phyloP scores from a whole-genome alignment of 1,140 invertebrate genomes.

The Pygmarrhopalites habei region DNA sequence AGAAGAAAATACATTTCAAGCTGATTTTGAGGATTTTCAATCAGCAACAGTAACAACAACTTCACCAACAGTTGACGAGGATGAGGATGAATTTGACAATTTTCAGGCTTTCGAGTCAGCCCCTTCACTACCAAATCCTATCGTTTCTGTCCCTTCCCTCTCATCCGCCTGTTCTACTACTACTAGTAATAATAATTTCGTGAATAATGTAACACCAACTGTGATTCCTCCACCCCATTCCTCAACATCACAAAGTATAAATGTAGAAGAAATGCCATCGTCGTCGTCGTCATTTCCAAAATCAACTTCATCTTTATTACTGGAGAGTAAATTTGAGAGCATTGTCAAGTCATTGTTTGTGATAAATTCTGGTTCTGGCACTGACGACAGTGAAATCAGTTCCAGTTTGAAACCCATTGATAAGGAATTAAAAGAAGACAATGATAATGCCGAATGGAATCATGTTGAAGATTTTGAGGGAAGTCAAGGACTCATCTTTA shows the following conservation, averaged over 20 bases:
- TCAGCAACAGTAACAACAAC: too few relatives aligned
- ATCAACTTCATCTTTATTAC: background rate
- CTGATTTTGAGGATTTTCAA: too few relatives aligned
- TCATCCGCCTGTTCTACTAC: too few relatives aligned
- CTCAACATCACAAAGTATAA: too few relatives aligned
- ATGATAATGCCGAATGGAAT: constrained; percentile 19
- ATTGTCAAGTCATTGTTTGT: constrained; percentile 24
- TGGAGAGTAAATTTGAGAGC: constrained; percentile 20
- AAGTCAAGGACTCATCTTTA: constrained; percentile 32
- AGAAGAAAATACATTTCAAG: too few relatives aligned
- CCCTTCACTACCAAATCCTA: background rate
- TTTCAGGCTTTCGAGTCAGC: constrained; percentile 16
- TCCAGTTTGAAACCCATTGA: constrained; percentile 10
- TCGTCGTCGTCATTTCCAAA: too few relatives aligned
- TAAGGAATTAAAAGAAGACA: constrained; percentile 17
- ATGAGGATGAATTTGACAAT: constrained; percentile 13
- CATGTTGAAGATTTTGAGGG: constrained; percentile 36
- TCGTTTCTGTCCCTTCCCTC: too few relatives aligned
- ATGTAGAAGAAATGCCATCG: too few relatives aligned
- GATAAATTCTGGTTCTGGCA: background rate
- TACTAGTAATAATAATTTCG: too few relatives aligned
- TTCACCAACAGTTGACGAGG: background rate
- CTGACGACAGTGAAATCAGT: background rate
- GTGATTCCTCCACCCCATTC: too few relatives aligned
- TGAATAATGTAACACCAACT: too few relatives aligned